Percentiles rank a stretch among this genome's conserved stretches.
Conservation (phyloP, 2,888 invertebrate species). For the Ennomos quercinarius region DNA sequence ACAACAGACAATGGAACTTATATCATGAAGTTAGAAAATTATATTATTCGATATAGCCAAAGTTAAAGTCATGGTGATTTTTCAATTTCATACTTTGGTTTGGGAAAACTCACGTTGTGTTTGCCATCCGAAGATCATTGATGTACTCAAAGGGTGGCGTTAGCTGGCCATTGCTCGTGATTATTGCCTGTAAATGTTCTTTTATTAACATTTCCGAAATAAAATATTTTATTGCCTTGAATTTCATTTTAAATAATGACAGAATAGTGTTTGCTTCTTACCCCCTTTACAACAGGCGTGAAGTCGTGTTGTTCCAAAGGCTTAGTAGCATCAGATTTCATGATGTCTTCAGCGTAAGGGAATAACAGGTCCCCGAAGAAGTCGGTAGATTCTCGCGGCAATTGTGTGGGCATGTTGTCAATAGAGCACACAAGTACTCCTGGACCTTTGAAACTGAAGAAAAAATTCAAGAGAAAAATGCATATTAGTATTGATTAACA, state of each 20-base stretch:
- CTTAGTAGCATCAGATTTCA: constrained; percentile 92
- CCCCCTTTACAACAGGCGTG: constrained; percentile 88
- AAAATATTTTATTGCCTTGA: background rate
- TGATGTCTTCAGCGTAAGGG: constrained; percentile 95
- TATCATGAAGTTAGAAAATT: background rate
- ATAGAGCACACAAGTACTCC: constrained; percentile 99
- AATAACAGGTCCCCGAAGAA: constrained; percentile 97
- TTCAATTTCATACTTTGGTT: too few relatives aligned
- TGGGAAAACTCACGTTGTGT: constrained; percentile 68
- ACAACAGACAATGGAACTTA: constrained; percentile 35
- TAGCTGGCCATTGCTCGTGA: constrained; percentile 96
- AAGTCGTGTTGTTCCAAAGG: constrained; percentile 92
- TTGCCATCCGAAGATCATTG: constrained; percentile 91
- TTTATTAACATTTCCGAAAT: background rate
- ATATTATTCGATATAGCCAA: too few relatives aligned
- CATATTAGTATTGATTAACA: too few relatives aligned
- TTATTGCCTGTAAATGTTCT: constrained; percentile 91
- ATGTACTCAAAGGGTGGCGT: constrained; percentile 98
- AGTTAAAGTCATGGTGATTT: too few relatives aligned
- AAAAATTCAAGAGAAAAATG: background rate
- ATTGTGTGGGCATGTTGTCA: constrained; percentile 99
- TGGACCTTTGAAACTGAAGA: constrained; percentile 94
- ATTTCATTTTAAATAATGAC: too few relatives aligned
- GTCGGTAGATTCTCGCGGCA: constrained; percentile 98
- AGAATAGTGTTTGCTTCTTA: constrained; percentile 57